These are phyloP conservation scores for Hydrophis major DNA, from an alignment of 2,797 vertebrate genomes.

Conservation along the genomic window DNA sequence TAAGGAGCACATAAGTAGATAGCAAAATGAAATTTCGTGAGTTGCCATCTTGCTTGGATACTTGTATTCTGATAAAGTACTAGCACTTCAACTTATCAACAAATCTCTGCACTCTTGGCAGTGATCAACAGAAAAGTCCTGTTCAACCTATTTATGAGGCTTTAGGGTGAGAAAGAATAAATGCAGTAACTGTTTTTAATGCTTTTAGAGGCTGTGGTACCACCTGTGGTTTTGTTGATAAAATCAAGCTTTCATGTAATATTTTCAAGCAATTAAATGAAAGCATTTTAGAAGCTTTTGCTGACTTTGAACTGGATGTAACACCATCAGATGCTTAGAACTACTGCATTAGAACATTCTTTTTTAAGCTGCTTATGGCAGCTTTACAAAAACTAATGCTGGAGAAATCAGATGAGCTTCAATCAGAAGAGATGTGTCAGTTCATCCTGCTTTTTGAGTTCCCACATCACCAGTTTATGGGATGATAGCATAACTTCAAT, in stretches of 20 bases:
- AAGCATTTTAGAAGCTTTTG: neutral
- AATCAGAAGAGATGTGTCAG: neutral
- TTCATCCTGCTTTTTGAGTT: neutral
- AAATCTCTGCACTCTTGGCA: neutral
- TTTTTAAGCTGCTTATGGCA: neutral
- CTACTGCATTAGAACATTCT: neutral
- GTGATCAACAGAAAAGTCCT: neutral
- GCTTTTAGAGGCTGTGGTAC: neutral
- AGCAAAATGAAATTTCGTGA: neutral
- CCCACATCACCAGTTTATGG: neutral
- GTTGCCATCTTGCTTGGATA: neutral
- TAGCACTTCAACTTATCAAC: neutral
- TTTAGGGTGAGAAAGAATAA: neutral
- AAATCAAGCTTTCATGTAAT: neutral
- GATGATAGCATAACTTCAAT: neutral
- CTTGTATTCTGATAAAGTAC: neutral
- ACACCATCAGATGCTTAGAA: neutral
- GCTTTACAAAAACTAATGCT: neutral
- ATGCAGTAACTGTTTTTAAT: neutral
- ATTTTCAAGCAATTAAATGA: neutral
- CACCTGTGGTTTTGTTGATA: neutral
- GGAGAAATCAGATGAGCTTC: neutral
- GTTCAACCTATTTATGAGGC: neutral
- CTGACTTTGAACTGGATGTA: neutral
- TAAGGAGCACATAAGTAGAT: neutral